These are phyloP conservation scores for Zonitis immaculata DNA, from an alignment of 2,888 invertebrate species.

Conservation along the genomic window DNA sequence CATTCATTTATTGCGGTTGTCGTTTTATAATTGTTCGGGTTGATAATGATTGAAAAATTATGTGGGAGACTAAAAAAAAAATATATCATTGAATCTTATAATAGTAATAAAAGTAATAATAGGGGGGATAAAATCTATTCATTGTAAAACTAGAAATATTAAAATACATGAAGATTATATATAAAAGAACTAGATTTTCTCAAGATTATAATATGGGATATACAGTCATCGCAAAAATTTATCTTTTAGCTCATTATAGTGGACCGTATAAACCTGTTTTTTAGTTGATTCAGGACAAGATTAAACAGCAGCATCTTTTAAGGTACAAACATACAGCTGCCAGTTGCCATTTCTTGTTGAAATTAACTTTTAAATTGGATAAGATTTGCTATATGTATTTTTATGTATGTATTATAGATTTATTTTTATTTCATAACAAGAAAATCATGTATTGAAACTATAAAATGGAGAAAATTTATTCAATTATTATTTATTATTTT, in stretches of 20 bases:
- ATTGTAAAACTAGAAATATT: neutral
- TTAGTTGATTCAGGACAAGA: conserved; percentile 16
- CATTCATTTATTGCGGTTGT: conserved; percentile 3
- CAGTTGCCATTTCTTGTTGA: conserved; percentile 1
- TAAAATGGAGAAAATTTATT: neutral
- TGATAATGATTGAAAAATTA: conserved; percentile 7
- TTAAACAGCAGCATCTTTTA: conserved; percentile 10
- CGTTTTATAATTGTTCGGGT: too few species aligned
- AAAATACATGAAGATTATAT: conserved; percentile 7
- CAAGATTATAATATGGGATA: conserved; percentile 8
- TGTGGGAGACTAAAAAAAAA: conserved; percentile 5
- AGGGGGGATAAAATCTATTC: too few species aligned
- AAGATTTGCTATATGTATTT: neutral
- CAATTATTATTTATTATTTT: neutral
- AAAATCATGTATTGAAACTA: neutral
- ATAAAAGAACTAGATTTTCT: conserved; percentile 17
- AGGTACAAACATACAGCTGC: neutral
- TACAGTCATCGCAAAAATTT: conserved; percentile 19
- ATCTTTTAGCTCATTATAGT: conserved; percentile 15
- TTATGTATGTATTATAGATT: too few species aligned
- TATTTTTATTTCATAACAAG: neutral
- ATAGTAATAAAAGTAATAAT: too few species aligned
- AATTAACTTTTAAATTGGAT: neutral
- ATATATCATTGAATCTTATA: too few species aligned
- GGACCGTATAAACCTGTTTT: conserved; percentile 19